Percentiles rank a stretch among this genome's conserved stretches.
phyloP scores from a whole-genome alignment of 2,888 invertebrate species.

The Scaptomyza caliginosa region DNA sequence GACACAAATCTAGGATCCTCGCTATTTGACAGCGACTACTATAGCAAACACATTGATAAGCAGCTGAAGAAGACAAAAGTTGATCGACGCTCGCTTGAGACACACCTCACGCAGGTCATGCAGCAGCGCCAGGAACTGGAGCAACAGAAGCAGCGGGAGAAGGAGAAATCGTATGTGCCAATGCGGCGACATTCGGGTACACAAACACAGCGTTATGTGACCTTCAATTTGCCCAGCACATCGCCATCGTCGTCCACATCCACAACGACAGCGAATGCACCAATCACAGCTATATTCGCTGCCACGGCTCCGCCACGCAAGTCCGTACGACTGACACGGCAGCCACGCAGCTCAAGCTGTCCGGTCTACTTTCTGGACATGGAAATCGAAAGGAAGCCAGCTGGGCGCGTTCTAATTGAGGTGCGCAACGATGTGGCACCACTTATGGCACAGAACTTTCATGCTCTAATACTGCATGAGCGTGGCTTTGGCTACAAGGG shows the following conservation, averaged over 20 bases:
- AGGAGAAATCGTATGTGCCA: background rate
- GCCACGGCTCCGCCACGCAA: background rate
- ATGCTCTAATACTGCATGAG: constrained; percentile 69
- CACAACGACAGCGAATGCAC: background rate
- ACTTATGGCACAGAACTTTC: constrained; percentile 90
- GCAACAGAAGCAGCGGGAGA: background rate
- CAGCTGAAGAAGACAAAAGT: constrained; percentile 68
- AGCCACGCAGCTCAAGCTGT: background rate
- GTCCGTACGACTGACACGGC: background rate
- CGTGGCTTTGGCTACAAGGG: constrained; percentile 91
- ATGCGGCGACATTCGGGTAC: background rate
- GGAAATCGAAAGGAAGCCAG: constrained; percentile 87
- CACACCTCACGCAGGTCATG: background rate
- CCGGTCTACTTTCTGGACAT: constrained; percentile 12
- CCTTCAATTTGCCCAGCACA: background rate
- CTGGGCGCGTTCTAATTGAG: constrained; percentile 90
- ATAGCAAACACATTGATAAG: constrained; percentile 83
- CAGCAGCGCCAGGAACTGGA: background rate
- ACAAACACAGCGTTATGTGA: background rate
- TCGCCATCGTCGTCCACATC: background rate
- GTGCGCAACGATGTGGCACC: constrained; percentile 91
- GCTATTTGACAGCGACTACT: background rate
- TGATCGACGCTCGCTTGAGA: background rate
- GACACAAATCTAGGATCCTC: background rate
- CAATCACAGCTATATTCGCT: background rate